Evolutionary conservation across 2,113 vertebrate species (phyloP).

Genomic region (Morone saxatilis): DNA sequence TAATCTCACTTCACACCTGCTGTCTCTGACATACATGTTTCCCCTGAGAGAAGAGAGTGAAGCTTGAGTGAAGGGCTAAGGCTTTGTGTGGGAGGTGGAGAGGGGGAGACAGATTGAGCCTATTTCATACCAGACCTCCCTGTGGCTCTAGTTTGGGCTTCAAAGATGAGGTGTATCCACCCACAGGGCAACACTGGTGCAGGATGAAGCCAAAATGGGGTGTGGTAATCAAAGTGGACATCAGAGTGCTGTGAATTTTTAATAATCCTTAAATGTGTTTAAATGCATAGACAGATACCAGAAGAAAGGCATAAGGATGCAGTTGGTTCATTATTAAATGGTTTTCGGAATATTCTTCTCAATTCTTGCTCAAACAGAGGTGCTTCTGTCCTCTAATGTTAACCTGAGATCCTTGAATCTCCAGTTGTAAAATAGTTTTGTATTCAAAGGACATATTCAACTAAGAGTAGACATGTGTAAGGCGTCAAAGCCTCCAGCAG

Average conservation of each 20-base stretch:
- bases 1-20: constrained; percentile 84
- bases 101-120: constrained; percentile 70
- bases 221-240: constrained; percentile 52
- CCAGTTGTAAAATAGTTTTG: not conserved
- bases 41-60: constrained; percentile 66
- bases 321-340: not conserved
- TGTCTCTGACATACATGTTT: constrained; percentile 76
- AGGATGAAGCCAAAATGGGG: constrained; percentile 34
- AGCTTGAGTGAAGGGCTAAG: constrained; percentile 70
- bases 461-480: constrained; percentile 6
- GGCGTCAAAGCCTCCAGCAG: constrained; percentile 36
- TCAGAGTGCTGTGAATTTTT: constrained; percentile 25
- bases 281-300: not conserved
- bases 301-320: not conserved
- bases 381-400: not conserved
- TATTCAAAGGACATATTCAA: constrained; percentile 5
- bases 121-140: constrained; percentile 71
- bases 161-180: constrained; percentile 70
- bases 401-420: constrained; percentile 4
- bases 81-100: constrained; percentile 71
- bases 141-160: constrained; percentile 63
- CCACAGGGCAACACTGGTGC: constrained; percentile 58
- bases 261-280: constrained; percentile 6
- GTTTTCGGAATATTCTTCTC: constrained; percentile 1
- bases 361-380: not conserved